Evolutionary conservation across 2,113 vertebrate genomes (phyloP).

Genomic region (Lophura nycthemera): DNA sequence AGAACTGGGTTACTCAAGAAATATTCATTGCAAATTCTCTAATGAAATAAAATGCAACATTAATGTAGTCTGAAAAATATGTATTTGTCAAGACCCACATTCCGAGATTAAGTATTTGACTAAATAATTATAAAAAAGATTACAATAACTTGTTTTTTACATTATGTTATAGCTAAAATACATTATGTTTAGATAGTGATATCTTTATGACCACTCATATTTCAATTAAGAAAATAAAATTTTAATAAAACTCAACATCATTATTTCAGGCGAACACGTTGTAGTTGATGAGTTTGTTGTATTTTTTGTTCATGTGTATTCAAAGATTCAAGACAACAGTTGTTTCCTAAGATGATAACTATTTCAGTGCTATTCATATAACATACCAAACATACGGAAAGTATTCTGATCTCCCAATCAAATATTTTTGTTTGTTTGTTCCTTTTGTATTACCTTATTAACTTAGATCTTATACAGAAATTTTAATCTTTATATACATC

Average conservation of each 20-base stretch:
- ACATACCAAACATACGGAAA: background rate
- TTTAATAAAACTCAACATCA: background rate
- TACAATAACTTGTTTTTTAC: background rate
- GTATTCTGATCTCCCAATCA: background rate
- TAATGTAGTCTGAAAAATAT: background rate
- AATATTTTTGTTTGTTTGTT: background rate
- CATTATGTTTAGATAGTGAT: background rate
- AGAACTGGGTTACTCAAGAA: background rate
- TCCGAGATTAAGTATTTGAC: background rate
- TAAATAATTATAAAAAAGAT: background rate
- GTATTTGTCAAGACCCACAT: background rate
- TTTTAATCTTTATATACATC: background rate
- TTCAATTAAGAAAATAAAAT: background rate
- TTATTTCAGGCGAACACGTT: background rate
- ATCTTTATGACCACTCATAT: background rate
- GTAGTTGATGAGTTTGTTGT: fast-evolving
- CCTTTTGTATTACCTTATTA: background rate
- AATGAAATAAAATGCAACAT: background rate
- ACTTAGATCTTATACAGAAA: background rate
- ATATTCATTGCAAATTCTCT: background rate
- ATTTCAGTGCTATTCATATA: background rate
- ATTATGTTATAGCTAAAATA: background rate
- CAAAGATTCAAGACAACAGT: background rate
- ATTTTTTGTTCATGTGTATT: fast-evolving
- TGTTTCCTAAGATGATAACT: background rate